phyloP scores from a whole-genome alignment of 2,797 vertebrate species.

The Aulostomus chinensis region DNA sequence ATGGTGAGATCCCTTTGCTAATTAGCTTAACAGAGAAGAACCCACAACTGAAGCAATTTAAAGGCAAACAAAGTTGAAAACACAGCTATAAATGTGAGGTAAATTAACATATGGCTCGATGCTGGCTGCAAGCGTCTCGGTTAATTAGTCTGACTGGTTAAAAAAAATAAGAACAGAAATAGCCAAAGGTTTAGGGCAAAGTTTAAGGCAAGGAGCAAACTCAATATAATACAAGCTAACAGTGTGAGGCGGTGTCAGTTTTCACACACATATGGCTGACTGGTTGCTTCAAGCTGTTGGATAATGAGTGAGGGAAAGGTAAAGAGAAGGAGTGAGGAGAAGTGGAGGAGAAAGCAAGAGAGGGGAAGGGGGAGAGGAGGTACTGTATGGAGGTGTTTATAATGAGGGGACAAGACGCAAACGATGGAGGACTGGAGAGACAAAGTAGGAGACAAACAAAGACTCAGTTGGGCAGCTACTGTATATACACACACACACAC shows the following conservation, averaged over 20 bases:
- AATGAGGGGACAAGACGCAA: conserved; percentile 72
- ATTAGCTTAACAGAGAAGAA: conserved; percentile 44
- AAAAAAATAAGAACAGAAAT: conserved; percentile 71
- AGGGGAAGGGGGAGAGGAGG: conserved; percentile 1
- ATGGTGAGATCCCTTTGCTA: conserved; percentile 46
- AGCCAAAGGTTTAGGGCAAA: conserved; percentile 75
- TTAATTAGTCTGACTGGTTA: conserved; percentile 75
- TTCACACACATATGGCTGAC: conserved; percentile 76
- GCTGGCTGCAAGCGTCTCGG: conserved; percentile 52
- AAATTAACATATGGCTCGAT: conserved; percentile 56
- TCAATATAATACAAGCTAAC: conserved; percentile 67
- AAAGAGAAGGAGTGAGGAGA: conserved; percentile 21
- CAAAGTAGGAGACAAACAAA: conserved; percentile 70
- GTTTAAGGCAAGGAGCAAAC: conserved; percentile 65
- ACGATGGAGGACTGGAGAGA: conserved; percentile 61
- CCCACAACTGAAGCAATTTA: conserved; percentile 37
- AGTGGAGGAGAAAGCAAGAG: conserved; percentile 9
- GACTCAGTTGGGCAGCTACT: conserved; percentile 66
- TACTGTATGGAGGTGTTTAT: conserved; percentile 54
- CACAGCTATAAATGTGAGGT: conserved; percentile 38
- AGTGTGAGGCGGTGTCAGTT: conserved; percentile 70
- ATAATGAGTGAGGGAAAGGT: conserved; percentile 72
- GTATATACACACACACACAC: conserved; percentile 29
- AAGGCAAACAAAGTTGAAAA: conserved; percentile 48
- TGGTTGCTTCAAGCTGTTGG: conserved; percentile 79